Percentiles rank a stretch among this genome's conserved stretches.
Evolutionary conservation across 2,113 vertebrate genomes (phyloP).

Genomic region (Panthera uncia): DNA sequence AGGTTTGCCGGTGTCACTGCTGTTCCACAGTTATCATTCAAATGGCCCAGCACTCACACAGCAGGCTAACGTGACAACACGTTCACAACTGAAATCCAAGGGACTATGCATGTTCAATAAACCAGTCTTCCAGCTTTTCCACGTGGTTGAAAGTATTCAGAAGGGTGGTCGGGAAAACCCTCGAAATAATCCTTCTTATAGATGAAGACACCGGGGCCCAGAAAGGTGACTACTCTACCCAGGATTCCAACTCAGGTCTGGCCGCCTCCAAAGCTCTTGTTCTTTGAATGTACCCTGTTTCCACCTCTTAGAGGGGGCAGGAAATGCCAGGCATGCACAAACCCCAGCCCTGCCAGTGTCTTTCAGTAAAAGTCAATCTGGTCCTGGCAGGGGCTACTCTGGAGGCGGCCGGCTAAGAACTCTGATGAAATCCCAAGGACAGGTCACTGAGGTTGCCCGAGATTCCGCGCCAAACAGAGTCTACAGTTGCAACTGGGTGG

Average conservation of each 20-base stretch:
- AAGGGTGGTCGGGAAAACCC: background rate
- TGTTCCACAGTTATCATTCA: too few relatives aligned
- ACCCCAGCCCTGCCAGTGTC: background rate
- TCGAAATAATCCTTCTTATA: background rate
- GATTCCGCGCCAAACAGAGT: background rate
- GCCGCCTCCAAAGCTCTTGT: background rate
- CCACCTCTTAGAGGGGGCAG: background rate
- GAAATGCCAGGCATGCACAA: background rate
- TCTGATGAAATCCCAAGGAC: constrained; percentile 10
- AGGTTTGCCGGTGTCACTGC: accelerated
- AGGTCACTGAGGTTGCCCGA: background rate
- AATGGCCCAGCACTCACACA: background rate
- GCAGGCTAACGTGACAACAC: background rate
- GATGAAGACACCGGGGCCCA: background rate
- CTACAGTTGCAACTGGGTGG: background rate
- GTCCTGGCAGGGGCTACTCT: background rate
- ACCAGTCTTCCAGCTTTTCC: background rate
- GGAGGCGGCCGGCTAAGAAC: background rate
- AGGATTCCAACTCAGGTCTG: background rate
- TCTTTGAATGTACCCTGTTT: background rate
- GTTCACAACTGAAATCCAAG: background rate
- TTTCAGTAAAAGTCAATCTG: constrained; percentile 4
- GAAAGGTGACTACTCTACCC: background rate
- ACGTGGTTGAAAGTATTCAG: background rate
- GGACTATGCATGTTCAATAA: background rate